Evolutionary conservation across 2,888 invertebrate genomes (phyloP).

Genomic region (Antitype chi): DNA sequence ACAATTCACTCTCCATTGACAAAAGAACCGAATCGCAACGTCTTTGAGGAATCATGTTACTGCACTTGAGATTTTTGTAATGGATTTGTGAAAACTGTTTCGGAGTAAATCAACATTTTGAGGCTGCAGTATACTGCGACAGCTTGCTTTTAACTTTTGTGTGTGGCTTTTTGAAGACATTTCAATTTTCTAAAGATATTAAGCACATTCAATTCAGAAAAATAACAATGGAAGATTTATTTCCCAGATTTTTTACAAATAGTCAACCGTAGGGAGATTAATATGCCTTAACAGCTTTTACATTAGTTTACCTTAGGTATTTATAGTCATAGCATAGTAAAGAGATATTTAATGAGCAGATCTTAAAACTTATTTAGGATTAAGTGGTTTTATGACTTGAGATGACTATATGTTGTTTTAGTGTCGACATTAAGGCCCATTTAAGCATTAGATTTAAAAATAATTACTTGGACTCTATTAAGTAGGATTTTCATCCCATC

Average conservation of each 20-base stretch:
- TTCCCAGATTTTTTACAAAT: not conserved
- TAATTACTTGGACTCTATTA: not conserved
- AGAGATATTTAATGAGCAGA: not conserved
- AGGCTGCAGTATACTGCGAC: not conserved
- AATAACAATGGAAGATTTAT: too few relatives aligned
- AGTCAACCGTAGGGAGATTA: not conserved
- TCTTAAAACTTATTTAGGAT: not conserved
- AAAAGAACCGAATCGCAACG: not conserved
- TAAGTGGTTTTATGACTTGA: not conserved
- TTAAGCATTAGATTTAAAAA: not conserved
- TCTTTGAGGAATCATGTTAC: constrained; percentile 32
- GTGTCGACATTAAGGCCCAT: too few relatives aligned
- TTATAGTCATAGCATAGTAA: not conserved
- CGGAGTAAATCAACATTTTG: constrained; percentile 23
- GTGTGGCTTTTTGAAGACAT: not conserved
- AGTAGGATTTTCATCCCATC: not conserved
- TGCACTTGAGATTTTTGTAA: constrained; percentile 43
- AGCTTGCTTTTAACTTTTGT: not conserved
- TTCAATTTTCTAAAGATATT: not conserved
- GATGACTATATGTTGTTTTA: not conserved
- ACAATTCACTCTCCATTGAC: constrained; percentile 18
- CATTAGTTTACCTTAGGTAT: not conserved
- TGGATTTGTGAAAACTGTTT: constrained; percentile 43
- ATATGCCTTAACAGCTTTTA: not conserved
- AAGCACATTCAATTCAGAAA: not conserved